Conservation (phyloP, 2,797 vertebrate genomes). For the Pseudochirops corinnae region DNA sequence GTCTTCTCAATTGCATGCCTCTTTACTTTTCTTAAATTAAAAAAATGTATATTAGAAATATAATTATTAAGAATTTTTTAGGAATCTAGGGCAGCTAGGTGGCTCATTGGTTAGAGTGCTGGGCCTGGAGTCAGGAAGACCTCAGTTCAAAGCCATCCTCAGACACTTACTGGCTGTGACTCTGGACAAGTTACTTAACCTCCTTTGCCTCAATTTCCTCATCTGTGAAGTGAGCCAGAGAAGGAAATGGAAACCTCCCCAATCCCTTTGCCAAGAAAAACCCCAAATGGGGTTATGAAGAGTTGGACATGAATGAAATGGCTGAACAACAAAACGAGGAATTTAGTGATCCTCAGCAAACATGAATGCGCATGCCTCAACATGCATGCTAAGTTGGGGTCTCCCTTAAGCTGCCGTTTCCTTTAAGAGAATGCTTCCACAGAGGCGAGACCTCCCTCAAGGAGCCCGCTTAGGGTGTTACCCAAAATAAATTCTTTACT, state of each 20-base stretch:
- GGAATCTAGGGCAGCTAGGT: background rate
- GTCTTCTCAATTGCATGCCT: background rate
- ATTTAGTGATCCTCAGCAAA: background rate
- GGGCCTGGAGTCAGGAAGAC: background rate
- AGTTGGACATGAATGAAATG: background rate
- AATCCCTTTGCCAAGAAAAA: background rate
- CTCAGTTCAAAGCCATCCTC: background rate
- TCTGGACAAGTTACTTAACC: background rate
- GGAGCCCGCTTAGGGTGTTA: too few relatives aligned
- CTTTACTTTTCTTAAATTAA: background rate
- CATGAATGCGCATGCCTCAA: too few relatives aligned
- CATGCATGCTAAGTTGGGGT: too few relatives aligned
- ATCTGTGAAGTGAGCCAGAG: background rate
- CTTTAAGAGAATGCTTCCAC: too few relatives aligned
- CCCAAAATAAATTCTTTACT: too few relatives aligned
- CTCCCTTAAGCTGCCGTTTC: too few relatives aligned
- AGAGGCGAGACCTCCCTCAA: too few relatives aligned
- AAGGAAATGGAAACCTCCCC: background rate
- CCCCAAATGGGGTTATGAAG: background rate
- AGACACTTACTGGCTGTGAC: background rate
- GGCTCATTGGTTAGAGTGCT: background rate
- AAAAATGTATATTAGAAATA: background rate
- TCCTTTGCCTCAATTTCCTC: background rate
- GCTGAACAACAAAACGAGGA: background rate
- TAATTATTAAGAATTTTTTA: background rate